Evolutionary conservation across 2,888 invertebrate species (phyloP), one percentile per base, ranked within the genome.

Genomic region (Diarsia brunnea): DNA sequence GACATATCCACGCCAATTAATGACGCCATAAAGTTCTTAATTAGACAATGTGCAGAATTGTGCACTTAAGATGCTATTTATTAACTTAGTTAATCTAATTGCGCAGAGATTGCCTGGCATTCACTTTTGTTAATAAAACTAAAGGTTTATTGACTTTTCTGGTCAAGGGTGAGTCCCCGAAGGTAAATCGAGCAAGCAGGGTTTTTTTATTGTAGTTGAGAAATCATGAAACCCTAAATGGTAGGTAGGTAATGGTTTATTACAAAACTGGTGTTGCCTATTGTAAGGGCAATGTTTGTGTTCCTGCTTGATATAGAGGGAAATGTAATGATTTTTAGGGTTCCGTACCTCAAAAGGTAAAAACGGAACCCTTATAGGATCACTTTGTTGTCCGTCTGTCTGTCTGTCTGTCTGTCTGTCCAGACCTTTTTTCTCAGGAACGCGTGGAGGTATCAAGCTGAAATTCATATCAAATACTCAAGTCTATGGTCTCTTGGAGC

Each of bases 31-130:
- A 86, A 85, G n/a, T 67, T 75, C 75, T 84, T 84, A 89, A 89
- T 89, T 89, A 89, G 81, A 84, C 75, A 79, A 75, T 75, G 77
- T 81, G 87, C 86, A 86, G 79, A 81, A 87, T 65, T 84, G 78
- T 88, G 88, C 88, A 88, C 88, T 88, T 88, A 85, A 49, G 19
- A 19, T 3, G 51, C 16, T 27, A 69, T 83, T 79, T 78, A 81
- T 82, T 73, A 68, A 60, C 53, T 55, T 5, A 11, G 14, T 27
- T 38, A 55, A 58, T 71, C 31, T 65, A 81, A 80, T 77, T 81
- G 78, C 61, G 11, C 51, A 3, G 61, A 58, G 69, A 68, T 70
- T 73, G 51, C 73, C 43, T 69, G 58, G 45, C 45, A 61, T 66
- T 60, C 16, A 53, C 65, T 66, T 71, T 79, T 24, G 58, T 38